Evolutionary conservation across 2,113 vertebrate genomes (phyloP).

Genomic region (Neodontobutis hainanensis): DNA sequence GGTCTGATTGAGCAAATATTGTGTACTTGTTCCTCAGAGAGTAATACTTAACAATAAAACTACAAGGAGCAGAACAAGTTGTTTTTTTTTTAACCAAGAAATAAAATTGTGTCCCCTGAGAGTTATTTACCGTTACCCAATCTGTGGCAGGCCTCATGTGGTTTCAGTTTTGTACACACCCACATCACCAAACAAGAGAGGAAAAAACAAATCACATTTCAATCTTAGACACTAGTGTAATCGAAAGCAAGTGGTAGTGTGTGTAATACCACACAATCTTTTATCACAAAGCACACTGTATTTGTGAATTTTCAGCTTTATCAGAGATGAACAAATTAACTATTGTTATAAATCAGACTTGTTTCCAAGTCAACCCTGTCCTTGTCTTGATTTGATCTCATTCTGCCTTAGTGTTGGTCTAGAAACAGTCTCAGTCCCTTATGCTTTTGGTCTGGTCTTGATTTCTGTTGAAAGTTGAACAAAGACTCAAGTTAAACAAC

Average conservation of each 20-base stretch:
- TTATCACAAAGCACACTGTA: slow-evolving; percentile 9
- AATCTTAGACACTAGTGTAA: slow-evolving; percentile 7
- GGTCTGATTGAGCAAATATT: slow-evolving; percentile 31
- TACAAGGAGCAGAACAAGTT: slow-evolving; percentile 45
- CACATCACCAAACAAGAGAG: slow-evolving; percentile 1
- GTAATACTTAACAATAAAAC: slow-evolving; percentile 30
- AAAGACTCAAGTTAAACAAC: no score
- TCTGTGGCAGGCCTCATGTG: slow-evolving; percentile 36
- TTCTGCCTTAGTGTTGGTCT: no score
- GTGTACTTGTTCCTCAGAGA: slow-evolving; percentile 44
- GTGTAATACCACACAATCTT: slow-evolving; percentile 31
- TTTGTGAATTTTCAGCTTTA: slow-evolving; percentile 30
- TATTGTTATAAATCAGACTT: no score
- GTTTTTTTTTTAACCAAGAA: slow-evolving; percentile 53
- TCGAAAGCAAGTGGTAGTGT: slow-evolving; percentile 31
- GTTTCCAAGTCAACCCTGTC: no score
- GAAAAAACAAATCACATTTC: slow-evolving; percentile 23
- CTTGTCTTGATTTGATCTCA: no score
- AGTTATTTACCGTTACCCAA: slow-evolving; percentile 50
- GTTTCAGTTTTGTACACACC: slow-evolving; percentile 6
- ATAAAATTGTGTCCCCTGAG: slow-evolving; percentile 62
- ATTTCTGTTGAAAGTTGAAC: no score
- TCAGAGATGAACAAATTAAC: no score
- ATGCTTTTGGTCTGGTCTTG: no score
- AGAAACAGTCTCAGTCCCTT: no score